Conservation (phyloP, 2,888 invertebrate species). For the Sphecodes monilicornis region DNA sequence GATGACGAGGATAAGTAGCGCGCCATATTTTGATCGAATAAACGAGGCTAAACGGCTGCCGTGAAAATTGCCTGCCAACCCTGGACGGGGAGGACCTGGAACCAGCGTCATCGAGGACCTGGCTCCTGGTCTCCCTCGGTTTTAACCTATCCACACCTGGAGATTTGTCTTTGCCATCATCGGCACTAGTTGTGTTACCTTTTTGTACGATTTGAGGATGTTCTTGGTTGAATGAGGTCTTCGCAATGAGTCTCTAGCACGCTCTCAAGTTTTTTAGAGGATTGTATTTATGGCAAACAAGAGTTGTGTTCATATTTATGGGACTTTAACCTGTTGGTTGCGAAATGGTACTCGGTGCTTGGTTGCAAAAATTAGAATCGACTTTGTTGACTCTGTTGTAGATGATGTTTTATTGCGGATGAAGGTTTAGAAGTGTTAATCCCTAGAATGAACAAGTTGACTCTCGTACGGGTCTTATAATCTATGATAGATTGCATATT, state of each 20-base stretch:
- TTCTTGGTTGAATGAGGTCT: neutral
- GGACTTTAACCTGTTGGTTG: neutral
- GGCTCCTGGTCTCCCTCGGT: neutral
- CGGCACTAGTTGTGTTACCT: neutral
- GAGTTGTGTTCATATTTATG: neutral
- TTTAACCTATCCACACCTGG: neutral
- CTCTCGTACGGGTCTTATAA: too few species aligned
- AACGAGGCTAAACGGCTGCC: constrained; percentile 70
- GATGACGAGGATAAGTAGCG: constrained; percentile 68
- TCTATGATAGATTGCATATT: too few species aligned
- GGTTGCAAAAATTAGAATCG: neutral
- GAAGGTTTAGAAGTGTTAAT: neutral
- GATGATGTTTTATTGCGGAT: neutral
- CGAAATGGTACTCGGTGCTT: neutral
- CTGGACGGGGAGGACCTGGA: neutral
- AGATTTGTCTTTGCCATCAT: neutral
- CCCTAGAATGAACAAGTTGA: too few species aligned
- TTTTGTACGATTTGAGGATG: neutral
- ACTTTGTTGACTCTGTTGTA: neutral
- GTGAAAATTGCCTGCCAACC: constrained; percentile 46
- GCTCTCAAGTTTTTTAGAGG: neutral
- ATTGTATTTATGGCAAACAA: neutral
- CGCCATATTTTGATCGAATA: constrained; percentile 82
- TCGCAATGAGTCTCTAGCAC: neutral
- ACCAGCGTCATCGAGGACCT: neutral